A percentile compares a stretch with the other conserved stretches of the same genome.
Evolutionary conservation across 2,113 vertebrate genomes (phyloP).

Genomic region (Ammodytes dubius): DNA sequence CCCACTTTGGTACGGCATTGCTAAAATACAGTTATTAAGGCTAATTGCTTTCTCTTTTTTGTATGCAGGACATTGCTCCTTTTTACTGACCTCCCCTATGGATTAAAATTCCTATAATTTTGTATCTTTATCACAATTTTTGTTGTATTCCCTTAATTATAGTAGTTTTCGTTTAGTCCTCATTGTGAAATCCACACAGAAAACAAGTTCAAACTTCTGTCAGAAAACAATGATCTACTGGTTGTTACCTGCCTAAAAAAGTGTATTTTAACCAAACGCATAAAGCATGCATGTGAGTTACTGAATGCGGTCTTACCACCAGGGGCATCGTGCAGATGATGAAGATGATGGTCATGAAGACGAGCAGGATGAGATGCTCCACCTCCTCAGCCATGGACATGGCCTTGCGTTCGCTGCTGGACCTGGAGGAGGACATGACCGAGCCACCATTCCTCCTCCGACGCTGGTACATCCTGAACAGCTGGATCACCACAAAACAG

Average conservation of each 20-base stretch:
- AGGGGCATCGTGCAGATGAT: constrained; percentile 93
- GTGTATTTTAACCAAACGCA: not conserved
- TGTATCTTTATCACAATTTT: too few species aligned
- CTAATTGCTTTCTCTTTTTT: too few species aligned
- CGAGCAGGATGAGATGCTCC: constrained; percentile 92
- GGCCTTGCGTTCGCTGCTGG: constrained; percentile 49
- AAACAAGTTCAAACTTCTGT: too few species aligned
- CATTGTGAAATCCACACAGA: too few species aligned
- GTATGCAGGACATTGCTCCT: too few species aligned
- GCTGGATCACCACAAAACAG: constrained; percentile 87
- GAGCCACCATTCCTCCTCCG: constrained; percentile 73
- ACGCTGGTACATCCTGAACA: constrained; percentile 89
- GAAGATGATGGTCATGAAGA: constrained; percentile 94
- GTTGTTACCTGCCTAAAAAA: not conserved
- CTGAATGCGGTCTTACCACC: constrained; percentile 87
- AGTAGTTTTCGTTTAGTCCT: too few species aligned
- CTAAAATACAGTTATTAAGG: too few species aligned
- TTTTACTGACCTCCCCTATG: too few species aligned
- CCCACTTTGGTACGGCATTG: too few species aligned
- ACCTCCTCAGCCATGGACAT: constrained; percentile 90
- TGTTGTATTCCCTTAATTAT: too few species aligned
- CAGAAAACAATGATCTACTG: not conserved
- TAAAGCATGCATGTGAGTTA: not conserved
- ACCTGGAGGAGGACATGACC: not conserved
- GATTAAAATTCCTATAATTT: too few species aligned